Evolutionary conservation across 2,888 invertebrate genomes (phyloP).

Genomic region (Plemyria rubiginata): DNA sequence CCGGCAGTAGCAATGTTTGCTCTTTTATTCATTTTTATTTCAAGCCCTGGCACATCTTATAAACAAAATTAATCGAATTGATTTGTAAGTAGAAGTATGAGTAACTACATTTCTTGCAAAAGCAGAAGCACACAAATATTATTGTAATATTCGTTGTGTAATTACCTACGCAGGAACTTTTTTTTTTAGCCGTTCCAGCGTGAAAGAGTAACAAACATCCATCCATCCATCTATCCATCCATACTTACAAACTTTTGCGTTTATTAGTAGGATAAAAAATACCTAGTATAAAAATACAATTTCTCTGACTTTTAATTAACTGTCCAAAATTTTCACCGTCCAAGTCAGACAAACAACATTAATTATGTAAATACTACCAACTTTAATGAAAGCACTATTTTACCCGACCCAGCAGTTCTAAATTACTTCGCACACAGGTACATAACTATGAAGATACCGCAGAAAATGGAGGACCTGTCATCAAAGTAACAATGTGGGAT

Average conservation of each 20-base stretch:
- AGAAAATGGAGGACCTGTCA: conserved; percentile 33
- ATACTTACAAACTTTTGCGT: no score
- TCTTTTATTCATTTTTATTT: no score
- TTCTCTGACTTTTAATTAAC: conserved; percentile 9
- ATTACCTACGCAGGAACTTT: no score
- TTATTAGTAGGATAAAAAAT: not conserved
- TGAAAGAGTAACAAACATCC: no score
- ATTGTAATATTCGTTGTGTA: no score
- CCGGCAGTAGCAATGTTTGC: not conserved
- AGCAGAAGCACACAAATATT: no score
- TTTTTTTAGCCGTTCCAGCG: no score
- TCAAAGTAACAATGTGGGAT: conserved; percentile 25
- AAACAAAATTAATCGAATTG: no score
- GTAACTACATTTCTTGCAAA: no score
- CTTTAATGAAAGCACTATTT: conserved; percentile 41
- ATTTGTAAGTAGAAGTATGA: no score
- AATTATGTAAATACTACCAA: conserved; percentile 37
- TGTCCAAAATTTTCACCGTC: conserved; percentile 23
- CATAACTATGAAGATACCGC: conserved; percentile 32
- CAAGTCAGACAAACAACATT: conserved; percentile 36
- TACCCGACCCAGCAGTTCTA: conserved; percentile 36
- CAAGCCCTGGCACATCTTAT: no score
- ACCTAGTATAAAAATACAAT: not conserved
- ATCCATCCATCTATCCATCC: no score
- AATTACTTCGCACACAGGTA: conserved; percentile 41